Conservation (phyloP, 2,888 invertebrate genomes). For the Acanthoscelides obtectus region DNA sequence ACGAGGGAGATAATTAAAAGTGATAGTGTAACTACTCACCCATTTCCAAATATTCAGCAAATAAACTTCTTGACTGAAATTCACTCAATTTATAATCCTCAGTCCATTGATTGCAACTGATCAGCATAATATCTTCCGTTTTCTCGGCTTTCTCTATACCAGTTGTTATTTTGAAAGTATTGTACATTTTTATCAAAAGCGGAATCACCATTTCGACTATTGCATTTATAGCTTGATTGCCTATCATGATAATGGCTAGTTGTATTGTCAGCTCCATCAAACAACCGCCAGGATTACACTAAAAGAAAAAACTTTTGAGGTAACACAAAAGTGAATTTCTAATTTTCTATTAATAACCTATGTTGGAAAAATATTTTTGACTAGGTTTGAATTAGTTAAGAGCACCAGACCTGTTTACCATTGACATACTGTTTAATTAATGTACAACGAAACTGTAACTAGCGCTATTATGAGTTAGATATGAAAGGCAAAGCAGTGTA, state of each 20-base stretch:
- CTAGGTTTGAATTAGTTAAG: too few species aligned
- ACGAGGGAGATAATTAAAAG: too few species aligned
- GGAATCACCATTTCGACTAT: constrained; percentile 74
- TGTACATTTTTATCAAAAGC: constrained; percentile 54
- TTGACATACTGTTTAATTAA: too few species aligned
- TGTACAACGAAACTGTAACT: too few species aligned
- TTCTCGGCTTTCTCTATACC: constrained; percentile 45
- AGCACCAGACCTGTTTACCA: too few species aligned
- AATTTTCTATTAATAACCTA: too few species aligned
- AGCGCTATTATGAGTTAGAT: too few species aligned
- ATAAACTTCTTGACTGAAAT: constrained; percentile 63
- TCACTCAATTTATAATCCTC: constrained; percentile 66
- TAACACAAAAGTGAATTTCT: too few species aligned
- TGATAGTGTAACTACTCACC: constrained; percentile 48
- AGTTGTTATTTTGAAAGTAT: constrained; percentile 46
- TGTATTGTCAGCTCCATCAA: constrained; percentile 83
- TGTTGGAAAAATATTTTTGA: too few species aligned
- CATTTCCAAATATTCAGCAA: constrained; percentile 84
- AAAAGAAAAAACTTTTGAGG: constrained; percentile 21
- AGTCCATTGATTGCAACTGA: constrained; percentile 66
- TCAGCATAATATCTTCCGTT: constrained; percentile 41
- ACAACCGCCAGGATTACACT: constrained; percentile 82
- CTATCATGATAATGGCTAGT: constrained; percentile 79
- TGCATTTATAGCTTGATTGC: constrained; percentile 77
- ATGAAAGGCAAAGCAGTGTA: too few species aligned